Evolutionary conservation across 2,113 vertebrate species (phyloP).

Genomic region (Mellivora capensis): DNA sequence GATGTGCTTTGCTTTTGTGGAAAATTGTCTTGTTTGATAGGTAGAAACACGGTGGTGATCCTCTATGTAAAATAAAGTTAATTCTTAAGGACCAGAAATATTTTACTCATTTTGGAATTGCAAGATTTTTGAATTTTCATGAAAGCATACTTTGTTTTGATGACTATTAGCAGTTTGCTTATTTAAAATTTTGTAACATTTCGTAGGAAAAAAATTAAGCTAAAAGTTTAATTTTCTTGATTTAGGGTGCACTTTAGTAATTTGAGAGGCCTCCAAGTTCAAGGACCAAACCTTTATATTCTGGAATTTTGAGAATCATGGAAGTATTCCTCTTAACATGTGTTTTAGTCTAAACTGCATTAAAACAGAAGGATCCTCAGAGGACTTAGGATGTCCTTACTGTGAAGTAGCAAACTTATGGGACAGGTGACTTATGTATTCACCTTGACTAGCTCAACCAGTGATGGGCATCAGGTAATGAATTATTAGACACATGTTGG

Average conservation of each 20-base stretch:
- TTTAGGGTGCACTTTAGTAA: conserved; percentile 51
- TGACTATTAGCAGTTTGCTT: conserved; percentile 43
- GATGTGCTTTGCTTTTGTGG: conserved; percentile 66
- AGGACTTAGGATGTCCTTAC: conserved; percentile 39
- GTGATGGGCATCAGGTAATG: not conserved
- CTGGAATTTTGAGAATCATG: conserved; percentile 42
- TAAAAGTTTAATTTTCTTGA: conserved; percentile 54
- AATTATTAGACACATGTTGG: conserved; percentile 23
- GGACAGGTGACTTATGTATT: not conserved
- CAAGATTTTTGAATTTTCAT: conserved; percentile 53
- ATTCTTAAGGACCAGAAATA: conserved; percentile 50
- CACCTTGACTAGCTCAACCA: conserved; percentile 31
- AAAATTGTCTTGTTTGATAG: conserved; percentile 57
- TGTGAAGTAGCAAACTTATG: not conserved
- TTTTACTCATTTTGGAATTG: conserved; percentile 48
- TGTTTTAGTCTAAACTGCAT: conserved; percentile 49
- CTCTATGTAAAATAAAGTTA: conserved; percentile 61
- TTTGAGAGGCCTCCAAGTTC: conserved; percentile 54
- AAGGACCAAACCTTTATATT: conserved; percentile 54
- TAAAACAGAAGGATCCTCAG: conserved; percentile 32
- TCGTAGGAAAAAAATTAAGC: conserved; percentile 2
- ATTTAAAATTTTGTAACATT: conserved; percentile 49
- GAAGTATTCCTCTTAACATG: conserved; percentile 46
- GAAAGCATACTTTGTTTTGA: conserved; percentile 41
- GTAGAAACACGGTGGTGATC: conserved; percentile 62